Percentiles rank a stretch among this genome's conserved stretches.
These are phyloP conservation scores for Varecia variegata DNA, from an alignment of 2,797 vertebrate species.

Conservation along the genomic window DNA sequence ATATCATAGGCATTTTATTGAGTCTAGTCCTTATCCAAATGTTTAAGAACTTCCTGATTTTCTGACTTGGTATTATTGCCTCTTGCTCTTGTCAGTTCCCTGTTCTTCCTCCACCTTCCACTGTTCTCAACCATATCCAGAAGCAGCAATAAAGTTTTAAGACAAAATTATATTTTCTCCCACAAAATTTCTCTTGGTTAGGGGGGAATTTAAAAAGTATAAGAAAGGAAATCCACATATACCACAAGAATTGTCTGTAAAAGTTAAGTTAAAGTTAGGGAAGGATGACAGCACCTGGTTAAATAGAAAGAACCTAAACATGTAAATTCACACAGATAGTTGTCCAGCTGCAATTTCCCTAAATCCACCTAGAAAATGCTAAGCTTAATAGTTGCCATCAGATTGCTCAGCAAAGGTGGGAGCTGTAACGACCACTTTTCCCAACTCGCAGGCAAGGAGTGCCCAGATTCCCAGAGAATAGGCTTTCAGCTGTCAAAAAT, in stretches of 20 bases:
- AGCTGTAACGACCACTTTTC: neutral
- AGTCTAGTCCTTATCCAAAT: neutral
- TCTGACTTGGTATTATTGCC: neutral
- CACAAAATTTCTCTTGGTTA: neutral
- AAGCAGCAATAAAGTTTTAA: neutral
- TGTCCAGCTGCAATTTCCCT: neutral
- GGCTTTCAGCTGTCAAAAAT: neutral
- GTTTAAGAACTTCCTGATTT: neutral
- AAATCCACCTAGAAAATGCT: neutral
- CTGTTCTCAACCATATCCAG: neutral
- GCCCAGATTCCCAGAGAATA: neutral
- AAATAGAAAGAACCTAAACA: neutral
- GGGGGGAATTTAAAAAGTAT: neutral
- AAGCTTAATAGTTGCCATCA: neutral
- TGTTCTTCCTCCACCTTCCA: neutral
- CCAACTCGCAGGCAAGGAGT: neutral
- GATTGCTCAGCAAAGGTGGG: neutral
- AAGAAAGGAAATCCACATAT: neutral
- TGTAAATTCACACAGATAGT: neutral
- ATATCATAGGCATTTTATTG: neutral
- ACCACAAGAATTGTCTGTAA: neutral
- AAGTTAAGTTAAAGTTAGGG: neutral
- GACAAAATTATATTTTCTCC: neutral
- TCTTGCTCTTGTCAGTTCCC: neutral
- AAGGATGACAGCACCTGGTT: constrained; percentile 3